A percentile compares a stretch with the other conserved stretches of the same genome.
phyloP scores from a whole-genome alignment of 2,888 invertebrate genomes.

The Luffia ferchaultella region DNA sequence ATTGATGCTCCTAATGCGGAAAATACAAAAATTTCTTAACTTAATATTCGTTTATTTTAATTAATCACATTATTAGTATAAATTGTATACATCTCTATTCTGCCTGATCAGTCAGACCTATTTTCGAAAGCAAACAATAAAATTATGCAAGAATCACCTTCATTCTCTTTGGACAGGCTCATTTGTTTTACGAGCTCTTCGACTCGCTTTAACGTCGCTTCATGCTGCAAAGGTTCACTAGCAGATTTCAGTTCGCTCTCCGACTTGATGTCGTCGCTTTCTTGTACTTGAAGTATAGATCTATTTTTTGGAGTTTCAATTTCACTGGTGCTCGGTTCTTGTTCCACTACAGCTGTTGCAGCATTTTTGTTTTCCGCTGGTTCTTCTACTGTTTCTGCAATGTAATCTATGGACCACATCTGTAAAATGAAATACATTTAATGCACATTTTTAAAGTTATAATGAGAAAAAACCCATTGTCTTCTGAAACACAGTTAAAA shows the following conservation, averaged over 20 bases:
- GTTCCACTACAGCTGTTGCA: slow-evolving; percentile 29
- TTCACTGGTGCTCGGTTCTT: slow-evolving; percentile 53
- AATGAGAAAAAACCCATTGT: no score
- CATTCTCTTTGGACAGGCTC: slow-evolving; percentile 74
- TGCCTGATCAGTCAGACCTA: no score
- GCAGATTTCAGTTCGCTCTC: slow-evolving; percentile 25
- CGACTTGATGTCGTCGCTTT: slow-evolving; percentile 24
- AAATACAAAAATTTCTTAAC: no score
- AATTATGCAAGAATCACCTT: no score
- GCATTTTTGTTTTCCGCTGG: slow-evolving; percentile 23
- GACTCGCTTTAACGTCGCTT: slow-evolving; percentile 65
- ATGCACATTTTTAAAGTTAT: background rate
- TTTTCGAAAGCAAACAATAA: no score
- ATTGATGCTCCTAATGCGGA: no score
- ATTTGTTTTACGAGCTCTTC: slow-evolving; percentile 81
- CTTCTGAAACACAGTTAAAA: no score
- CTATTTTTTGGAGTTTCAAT: slow-evolving; percentile 32
- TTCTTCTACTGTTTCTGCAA: slow-evolving; percentile 79
- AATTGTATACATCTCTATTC: no score
- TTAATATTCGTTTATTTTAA: no score
- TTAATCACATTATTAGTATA: no score
- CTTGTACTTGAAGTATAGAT: slow-evolving; percentile 27
- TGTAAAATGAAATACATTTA: slow-evolving; percentile 30
- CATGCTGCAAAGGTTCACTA: slow-evolving; percentile 33
- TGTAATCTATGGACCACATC: slow-evolving; percentile 98